Conservation (phyloP, 2,888 invertebrate genomes). For the Bellardia bayeri region DNA sequence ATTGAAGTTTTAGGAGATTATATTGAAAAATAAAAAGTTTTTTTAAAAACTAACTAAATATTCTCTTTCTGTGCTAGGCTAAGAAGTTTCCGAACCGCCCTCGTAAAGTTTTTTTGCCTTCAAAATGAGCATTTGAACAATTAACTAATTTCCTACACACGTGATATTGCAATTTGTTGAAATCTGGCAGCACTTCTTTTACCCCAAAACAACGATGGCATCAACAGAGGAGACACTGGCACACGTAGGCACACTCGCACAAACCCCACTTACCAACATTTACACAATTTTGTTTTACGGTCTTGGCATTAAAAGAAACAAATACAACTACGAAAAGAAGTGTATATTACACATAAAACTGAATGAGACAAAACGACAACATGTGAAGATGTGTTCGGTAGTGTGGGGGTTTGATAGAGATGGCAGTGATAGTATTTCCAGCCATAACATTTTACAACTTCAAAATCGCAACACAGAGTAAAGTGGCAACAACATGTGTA, state of each 20-base stretch:
- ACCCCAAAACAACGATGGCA: conserved; percentile 17
- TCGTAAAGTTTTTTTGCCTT: too few relatives aligned
- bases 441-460: conserved; percentile 65
- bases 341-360: conserved; percentile 46
- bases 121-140: too few relatives aligned
- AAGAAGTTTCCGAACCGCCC: too few relatives aligned
- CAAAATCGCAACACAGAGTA: conserved; percentile 30
- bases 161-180: background rate
- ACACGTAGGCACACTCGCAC: background rate
- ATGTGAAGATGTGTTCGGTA: conserved; percentile 3
- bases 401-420: background rate
- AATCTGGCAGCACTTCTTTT: conserved; percentile 13
- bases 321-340: background rate
- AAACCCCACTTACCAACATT: conserved; percentile 1
- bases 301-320: conserved; percentile 23
- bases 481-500: background rate
- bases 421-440: conserved; percentile 39
- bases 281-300: conserved; percentile 39
- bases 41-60: too few relatives aligned
- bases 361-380: conserved; percentile 63
- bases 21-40: too few relatives aligned
- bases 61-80: too few relatives aligned
- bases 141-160: too few relatives aligned
- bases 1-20: too few relatives aligned
- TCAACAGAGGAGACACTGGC: background rate